phyloP scores from a whole-genome alignment of 2,797 vertebrate genomes.

The Morelia viridis region DNA sequence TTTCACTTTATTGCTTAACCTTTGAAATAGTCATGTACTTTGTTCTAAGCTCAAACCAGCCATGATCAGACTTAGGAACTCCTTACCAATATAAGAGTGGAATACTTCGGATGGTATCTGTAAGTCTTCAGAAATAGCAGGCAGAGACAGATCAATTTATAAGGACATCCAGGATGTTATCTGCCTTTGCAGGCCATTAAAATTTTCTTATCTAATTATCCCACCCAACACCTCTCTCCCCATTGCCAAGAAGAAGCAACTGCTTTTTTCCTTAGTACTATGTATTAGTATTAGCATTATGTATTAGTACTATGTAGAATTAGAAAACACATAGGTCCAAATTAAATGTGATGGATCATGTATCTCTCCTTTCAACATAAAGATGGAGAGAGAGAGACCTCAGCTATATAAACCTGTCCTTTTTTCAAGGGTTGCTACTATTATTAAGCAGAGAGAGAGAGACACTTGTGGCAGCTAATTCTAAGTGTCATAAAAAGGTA shows the following conservation, averaged over 20 bases:
- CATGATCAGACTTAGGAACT: not conserved
- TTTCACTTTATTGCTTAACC: conserved; percentile 25
- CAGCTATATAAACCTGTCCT: not conserved
- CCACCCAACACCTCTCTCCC: conserved; percentile 23
- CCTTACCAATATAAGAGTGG: conserved; percentile 32
- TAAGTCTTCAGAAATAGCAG: conserved; percentile 36
- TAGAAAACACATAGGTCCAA: not conserved
- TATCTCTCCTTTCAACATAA: not conserved
- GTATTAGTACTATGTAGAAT: not conserved
- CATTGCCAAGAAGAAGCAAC: conserved; percentile 12
- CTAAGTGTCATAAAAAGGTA: not conserved
- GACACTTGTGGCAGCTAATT: not conserved
- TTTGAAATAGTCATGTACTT: not conserved
- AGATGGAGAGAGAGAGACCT: not conserved
- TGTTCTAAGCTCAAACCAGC: conserved; percentile 26
- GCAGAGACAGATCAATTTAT: conserved; percentile 36
- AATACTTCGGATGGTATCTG: conserved; percentile 33
- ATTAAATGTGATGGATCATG: not conserved
- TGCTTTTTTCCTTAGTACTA: not conserved
- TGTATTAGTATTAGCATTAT: too few relatives aligned
- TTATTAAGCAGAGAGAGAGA: not conserved
- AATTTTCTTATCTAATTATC: conserved; percentile 26
- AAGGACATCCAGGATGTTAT: conserved; percentile 17
- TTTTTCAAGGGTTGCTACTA: not conserved
- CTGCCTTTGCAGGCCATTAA: conserved; percentile 41